Evolutionary conservation across 2,113 vertebrate species (phyloP).

Genomic region (Lipophrys pholis): DNA sequence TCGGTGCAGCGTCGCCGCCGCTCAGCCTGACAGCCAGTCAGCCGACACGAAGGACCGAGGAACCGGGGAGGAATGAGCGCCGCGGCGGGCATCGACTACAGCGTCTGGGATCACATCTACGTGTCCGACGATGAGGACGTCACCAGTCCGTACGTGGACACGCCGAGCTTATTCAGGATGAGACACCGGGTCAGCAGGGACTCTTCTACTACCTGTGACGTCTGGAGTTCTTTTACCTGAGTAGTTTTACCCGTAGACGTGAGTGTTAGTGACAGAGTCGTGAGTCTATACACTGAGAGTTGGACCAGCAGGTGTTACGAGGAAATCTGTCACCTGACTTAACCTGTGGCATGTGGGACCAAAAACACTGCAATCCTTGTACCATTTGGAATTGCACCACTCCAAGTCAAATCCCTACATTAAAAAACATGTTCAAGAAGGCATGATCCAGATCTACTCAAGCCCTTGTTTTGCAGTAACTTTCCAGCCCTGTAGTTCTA

Average conservation of each 20-base stretch:
- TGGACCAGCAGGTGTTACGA: constrained; percentile 8
- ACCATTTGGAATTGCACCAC: not conserved
- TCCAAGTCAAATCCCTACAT: not conserved
- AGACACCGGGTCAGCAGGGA: constrained; percentile 88
- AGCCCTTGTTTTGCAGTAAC: not conserved
- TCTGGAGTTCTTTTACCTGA: constrained; percentile 33
- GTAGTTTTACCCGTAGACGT: constrained; percentile 43
- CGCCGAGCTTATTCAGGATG: constrained; percentile 91
- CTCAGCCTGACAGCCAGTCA: not conserved
- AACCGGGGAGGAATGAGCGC: constrained; percentile 72
- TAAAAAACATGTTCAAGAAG: not conserved
- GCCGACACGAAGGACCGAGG: too few species aligned
- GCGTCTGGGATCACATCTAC: constrained; percentile 93
- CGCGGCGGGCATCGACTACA: constrained; percentile 88
- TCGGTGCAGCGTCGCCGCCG: not conserved
- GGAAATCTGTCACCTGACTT: not conserved
- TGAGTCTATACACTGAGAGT: not conserved
- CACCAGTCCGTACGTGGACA: constrained; percentile 91
- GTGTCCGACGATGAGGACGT: constrained; percentile 94
- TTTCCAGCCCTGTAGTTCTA: not conserved
- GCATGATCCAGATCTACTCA: not conserved
- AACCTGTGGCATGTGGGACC: not conserved
- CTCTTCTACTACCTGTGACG: constrained; percentile 45
- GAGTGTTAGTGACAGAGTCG: not conserved
- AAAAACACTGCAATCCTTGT: not conserved